These are phyloP conservation scores for Andrena flavipes DNA, from an alignment of 2,888 invertebrate genomes.

Conservation along the genomic window DNA sequence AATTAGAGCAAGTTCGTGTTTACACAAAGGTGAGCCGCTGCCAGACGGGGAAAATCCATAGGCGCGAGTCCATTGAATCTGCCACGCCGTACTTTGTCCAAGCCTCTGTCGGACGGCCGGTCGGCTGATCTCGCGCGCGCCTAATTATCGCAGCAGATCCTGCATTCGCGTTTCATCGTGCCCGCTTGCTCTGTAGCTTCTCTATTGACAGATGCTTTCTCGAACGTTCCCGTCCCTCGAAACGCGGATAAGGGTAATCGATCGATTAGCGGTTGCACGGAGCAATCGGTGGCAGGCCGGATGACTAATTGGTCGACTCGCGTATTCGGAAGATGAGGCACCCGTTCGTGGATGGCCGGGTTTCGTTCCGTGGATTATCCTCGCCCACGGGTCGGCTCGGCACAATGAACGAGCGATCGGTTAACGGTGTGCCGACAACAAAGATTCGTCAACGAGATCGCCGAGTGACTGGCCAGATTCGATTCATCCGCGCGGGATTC, in stretches of 20 bases:
- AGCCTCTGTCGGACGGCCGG: slow-evolving; percentile 30
- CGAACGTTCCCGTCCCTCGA: neutral
- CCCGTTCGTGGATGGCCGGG: slow-evolving; percentile 40
- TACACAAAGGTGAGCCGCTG: slow-evolving; percentile 72
- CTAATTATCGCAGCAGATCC: slow-evolving; percentile 57
- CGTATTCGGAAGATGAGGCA: slow-evolving; percentile 27
- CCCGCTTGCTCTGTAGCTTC: neutral
- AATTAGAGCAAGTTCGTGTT: slow-evolving; percentile 81
- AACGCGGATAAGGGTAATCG: slow-evolving; percentile 37
- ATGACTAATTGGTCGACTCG: slow-evolving; percentile 62
- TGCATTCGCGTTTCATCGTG: neutral
- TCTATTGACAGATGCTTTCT: neutral
- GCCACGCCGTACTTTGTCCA: slow-evolving; percentile 66
- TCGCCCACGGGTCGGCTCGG: slow-evolving; percentile 55
- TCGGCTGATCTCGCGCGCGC: slow-evolving; percentile 20
- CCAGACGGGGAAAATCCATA: slow-evolving; percentile 69
- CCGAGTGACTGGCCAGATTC: slow-evolving; percentile 61
- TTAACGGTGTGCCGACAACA: slow-evolving; percentile 59
- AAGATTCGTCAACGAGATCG: slow-evolving; percentile 61
- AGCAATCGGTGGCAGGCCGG: slow-evolving; percentile 52
- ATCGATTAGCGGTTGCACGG: slow-evolving; percentile 56
- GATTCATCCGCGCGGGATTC: slow-evolving; percentile 43
- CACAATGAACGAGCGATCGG: slow-evolving; percentile 58
- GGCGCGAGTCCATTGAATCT: slow-evolving; percentile 73
- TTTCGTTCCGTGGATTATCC: slow-evolving; percentile 62